phyloP scores from a whole-genome alignment of 2,888 invertebrate species.

The Ctena decussata region DNA sequence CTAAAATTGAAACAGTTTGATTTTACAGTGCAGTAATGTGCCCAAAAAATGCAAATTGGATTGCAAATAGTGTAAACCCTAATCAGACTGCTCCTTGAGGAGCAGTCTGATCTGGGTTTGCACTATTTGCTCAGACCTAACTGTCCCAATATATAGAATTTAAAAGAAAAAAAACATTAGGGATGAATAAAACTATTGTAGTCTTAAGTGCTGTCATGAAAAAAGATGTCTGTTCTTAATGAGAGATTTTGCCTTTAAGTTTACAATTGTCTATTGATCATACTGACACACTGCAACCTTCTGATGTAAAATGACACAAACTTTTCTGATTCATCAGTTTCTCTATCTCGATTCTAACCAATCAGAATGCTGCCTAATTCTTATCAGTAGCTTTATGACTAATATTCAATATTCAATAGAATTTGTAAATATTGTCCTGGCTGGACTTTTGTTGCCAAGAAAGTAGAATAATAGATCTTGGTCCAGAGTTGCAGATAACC shows the following conservation, averaged over 20 bases:
- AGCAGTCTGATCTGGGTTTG: no score
- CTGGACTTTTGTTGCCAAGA: background rate
- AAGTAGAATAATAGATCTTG: background rate
- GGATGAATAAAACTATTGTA: no score
- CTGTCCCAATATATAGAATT: no score
- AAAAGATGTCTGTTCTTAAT: no score
- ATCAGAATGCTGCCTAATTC: background rate
- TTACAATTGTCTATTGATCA: background rate
- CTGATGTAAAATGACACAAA: constrained; percentile 6
- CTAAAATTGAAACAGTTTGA: no score
- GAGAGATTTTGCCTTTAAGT: background rate
- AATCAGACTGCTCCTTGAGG: no score
- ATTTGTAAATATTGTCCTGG: constrained; percentile 8
- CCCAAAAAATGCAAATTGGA: no score
- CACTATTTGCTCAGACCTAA: no score
- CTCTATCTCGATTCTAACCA: background rate
- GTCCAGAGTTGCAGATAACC: background rate
- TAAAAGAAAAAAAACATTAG: no score
- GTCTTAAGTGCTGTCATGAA: no score
- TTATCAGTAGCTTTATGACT: constrained; percentile 6
- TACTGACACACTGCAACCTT: background rate
- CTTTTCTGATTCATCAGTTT: constrained; percentile 14
- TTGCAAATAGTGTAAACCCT: no score
- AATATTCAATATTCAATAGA: constrained; percentile 15
- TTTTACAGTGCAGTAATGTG: no score